Base-by-base conservation (phyloP, 2,797 vertebrate species). In the Menidia menidia region DNA sequence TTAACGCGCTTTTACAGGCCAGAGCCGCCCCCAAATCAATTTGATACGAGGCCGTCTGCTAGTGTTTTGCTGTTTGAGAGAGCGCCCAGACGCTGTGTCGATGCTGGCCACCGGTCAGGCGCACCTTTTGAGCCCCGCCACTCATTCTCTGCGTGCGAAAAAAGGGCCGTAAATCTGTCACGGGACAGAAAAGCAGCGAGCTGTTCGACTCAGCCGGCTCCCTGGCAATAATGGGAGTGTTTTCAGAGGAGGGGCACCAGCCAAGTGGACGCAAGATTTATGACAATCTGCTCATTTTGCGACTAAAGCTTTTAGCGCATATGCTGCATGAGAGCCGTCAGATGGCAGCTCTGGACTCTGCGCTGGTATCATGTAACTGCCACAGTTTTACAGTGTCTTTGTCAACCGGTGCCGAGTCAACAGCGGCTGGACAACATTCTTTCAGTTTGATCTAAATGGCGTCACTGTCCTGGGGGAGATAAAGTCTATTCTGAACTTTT, bases 211-310 rank as follows among this genome's bases (percentile, higher is more conserved):
- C 57, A 31, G 78, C 63, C 43, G 58, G 43, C 33, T 68, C 42
- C 19, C 60, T 75, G 77, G 73, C 72, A 70, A 45, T 5, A 51
- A 58, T 11, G 0, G 30, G 30, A 60, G 50, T 64, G 67, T 71
- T 80, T 77, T 67, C 42, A 25, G 15, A 62, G 64, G 30, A 59
- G 42, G 35, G 65, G 9, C 39, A 68, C 48, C 9, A 68, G 75
- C 65, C 63, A 80, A 84, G 70, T 52, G 72, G 80, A 73, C 43
- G 3, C 33, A 61, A 61, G 71, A 84, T 82, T 84, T 77, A 83
- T 4, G 47, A 48, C 72, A 78, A 64, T 83, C 78, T 78, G 84
- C 61, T 83, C 43, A 31, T 44, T 81, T 70, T 64, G 57, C 51
- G 60, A 75, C 65, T 56, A 31, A 67, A 80, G 70, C 67, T 39